Base-by-base conservation (phyloP, 2,113 vertebrate species). In the Bambusicola thoracicus region DNA sequence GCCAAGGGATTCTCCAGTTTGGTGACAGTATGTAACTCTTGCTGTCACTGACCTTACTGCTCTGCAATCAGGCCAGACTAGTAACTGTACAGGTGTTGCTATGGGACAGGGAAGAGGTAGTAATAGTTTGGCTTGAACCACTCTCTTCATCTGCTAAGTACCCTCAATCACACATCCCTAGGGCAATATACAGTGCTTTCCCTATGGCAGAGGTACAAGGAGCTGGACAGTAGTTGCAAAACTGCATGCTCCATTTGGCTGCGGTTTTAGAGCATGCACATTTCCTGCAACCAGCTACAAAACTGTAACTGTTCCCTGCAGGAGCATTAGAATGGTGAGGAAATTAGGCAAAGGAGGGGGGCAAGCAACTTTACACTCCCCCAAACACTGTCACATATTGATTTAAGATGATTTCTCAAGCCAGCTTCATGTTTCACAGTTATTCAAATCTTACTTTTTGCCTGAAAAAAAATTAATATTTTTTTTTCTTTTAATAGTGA, bases 341-440 rank as follows among this genome's bases (percentile, higher is more conserved):
- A 81, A 87, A 72, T 43, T 10, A 63, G 46, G 67, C 87, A 79
- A 32, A 38, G 24, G 15, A 67, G 24, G 3, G 5, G 6, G 11
- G 14, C 14, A 38, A 29, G 22, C 5, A 13, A 62, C 4, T 4
- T 72, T 38, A 40, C 8, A 63, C 48, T 70, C 1, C 62, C 69
- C 25, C 6, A 66, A 69, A 84, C 0, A 4, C 4, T 34, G 10
- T 32, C 40, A 43, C 4, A 40, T 36, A 0, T 18, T 43, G 7
- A 5, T 91, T 40, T 58, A 43, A 85, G 81, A 89, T 70, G 70
- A 49, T 49, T 87, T 74, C 56, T 84, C 15, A 81, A 40, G 8
- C 2, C 70, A 74, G 24, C 2, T 20, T 62, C 27, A 21, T 10
- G 1, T 85, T 68, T 76, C 10, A 68, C 32, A 49, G 3, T 16